phyloP scores from a whole-genome alignment of 1,140 invertebrate species.

The Brachionus asplanchnoidis region DNA sequence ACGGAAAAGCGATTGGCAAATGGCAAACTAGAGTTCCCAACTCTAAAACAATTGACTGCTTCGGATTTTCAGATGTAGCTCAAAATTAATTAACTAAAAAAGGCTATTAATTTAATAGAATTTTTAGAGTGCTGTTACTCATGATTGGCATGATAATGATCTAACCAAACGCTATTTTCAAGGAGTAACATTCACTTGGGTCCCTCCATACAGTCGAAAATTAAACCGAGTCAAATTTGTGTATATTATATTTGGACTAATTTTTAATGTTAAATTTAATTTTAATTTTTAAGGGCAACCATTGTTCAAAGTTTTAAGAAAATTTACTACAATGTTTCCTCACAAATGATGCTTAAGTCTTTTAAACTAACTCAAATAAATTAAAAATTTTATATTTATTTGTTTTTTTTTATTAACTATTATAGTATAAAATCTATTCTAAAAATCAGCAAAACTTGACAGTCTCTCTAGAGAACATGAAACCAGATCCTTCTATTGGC shows the following conservation, averaged over 20 bases:
- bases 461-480: conserved; percentile 8
- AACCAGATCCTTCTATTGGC: not conserved
- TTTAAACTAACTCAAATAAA: not conserved
- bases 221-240: conserved; percentile 21
- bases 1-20: not conserved
- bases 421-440: not conserved
- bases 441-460: conserved; percentile 24
- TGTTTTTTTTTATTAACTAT: not conserved
- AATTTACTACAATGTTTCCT: not conserved
- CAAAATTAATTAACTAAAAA: not conserved
- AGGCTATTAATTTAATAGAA: not conserved
- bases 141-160: conserved; percentile 1
- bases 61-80: not conserved
- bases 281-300: not conserved
- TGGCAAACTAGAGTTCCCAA: conserved; percentile 11
- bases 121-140: not conserved
- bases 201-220: not conserved
- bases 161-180: not conserved
- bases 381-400: not conserved
- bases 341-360: not conserved
- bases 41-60: conserved; percentile 14
- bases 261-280: not conserved
- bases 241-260: not conserved
- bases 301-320: conserved; percentile 22
- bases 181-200: not conserved